Base-by-base conservation (phyloP, 2,797 vertebrate genomes). In the Aselliscus stoliczkanus region DNA sequence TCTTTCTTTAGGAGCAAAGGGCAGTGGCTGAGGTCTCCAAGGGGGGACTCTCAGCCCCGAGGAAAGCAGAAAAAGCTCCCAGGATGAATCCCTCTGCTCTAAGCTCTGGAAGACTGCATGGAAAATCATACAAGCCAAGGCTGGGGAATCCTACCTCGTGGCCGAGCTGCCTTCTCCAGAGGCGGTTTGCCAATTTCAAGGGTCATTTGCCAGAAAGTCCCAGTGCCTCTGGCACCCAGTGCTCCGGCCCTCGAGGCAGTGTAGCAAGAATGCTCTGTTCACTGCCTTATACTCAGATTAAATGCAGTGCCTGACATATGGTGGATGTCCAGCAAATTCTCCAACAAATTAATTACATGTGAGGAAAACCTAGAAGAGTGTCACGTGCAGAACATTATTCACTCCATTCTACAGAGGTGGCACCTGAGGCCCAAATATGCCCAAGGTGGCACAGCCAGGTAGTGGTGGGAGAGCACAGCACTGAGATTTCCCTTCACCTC, bases 1-100 rank as follows among this genome's bases (percentile, higher is more conserved):
- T 54, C 65, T 37, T 65, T 34, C 27, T 69, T 37, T 10, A 54
- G 89, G 34, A 86, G 72, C 90, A 87, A 47, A 0, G 0, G 29
- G 4, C 79, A 85, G 91, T 87, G 82, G 92, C 80, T 87, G 88
- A 80, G 58, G 21, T 91, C 88, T 93, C 84, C 88, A 39, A 25
- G 90, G 37, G 37, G 94, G 25, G 29, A n/a, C 31, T n/a, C 72
- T 18, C 27, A 42, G 60, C 10, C 25, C 69, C 23, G 6, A 81
- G 82, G 44, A 79, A 67, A 60, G 60, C 69, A 13, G 37, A 8
- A 81, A 88, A 62, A 64, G 39, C 14, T 31, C 39, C 52, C 4
- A 9, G 69, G 27, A 7, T 12, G 34, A 52, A 47, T 12, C 39
- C 34, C 11, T 70, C 18, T 11, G 34, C 58, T 47, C 34, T 18